Percentiles rank a stretch among this genome's conserved stretches.
Evolutionary conservation across 2,113 vertebrate genomes (phyloP).

Genomic region (Pantherophis guttatus): DNA sequence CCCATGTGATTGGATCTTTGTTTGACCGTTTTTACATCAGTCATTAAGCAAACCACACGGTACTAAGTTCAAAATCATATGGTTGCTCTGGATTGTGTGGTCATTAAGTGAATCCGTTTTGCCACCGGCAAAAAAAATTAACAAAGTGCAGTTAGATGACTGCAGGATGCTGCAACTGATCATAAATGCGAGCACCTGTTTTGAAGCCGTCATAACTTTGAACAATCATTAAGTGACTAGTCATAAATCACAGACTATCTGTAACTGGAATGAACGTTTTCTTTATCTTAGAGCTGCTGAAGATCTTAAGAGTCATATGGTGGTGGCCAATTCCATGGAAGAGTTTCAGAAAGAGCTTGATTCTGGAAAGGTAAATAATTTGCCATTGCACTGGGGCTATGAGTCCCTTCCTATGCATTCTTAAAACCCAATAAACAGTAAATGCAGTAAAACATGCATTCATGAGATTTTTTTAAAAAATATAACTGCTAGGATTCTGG

Average conservation of each 20-base stretch:
- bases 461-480: background rate
- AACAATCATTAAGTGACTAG: background rate
- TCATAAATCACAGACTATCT: background rate
- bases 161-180: background rate
- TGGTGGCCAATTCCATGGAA: conserved; percentile 85
- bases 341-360: conserved; percentile 91
- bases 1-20: background rate
- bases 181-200: background rate
- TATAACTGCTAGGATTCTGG: background rate
- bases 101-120: background rate
- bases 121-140: background rate
- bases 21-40: background rate
- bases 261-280: background rate
- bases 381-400: background rate
- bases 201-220: background rate
- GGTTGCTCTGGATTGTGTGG: background rate
- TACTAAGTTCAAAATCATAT: background rate
- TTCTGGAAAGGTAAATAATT: conserved; percentile 82
- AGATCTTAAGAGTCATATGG: conserved; percentile 88
- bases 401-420: background rate
- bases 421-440: background rate
- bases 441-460: background rate
- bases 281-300: conserved; percentile 76
- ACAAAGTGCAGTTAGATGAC: background rate
- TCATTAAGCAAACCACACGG: background rate